phyloP scores from a whole-genome alignment of 2,113 vertebrate genomes.

The Pygoscelis adeliae region DNA sequence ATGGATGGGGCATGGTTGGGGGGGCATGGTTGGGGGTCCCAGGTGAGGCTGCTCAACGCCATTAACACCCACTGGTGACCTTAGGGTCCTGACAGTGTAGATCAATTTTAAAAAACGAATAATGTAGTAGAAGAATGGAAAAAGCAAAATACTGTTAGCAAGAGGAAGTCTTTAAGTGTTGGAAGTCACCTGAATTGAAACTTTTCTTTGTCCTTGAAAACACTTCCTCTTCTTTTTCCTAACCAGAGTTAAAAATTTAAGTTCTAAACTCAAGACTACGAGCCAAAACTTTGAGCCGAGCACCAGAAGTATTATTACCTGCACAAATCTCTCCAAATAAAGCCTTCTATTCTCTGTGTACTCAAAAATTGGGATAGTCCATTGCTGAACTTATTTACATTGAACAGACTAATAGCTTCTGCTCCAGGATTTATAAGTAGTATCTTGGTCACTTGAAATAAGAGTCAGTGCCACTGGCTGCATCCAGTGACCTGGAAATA shows the following conservation, averaged over 20 bases:
- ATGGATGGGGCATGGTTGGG: too few relatives aligned
- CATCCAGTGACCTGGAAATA: not conserved
- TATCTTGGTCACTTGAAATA: not conserved
- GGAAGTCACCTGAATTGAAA: not conserved
- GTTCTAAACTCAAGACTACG: not conserved
- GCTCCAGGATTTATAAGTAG: not conserved
- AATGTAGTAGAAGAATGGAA: not conserved
- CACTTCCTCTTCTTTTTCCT: not conserved
- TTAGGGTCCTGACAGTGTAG: not conserved
- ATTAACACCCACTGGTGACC: not conserved
- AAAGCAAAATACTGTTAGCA: not conserved
- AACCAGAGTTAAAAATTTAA: not conserved
- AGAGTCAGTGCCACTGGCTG: not conserved
- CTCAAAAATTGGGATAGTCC: not conserved
- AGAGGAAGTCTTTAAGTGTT: not conserved
- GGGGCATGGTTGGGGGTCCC: too few relatives aligned
- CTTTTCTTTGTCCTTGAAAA: not conserved
- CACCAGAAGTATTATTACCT: not conserved
- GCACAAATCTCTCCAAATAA: not conserved
- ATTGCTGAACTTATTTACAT: not conserved
- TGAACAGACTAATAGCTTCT: not conserved
- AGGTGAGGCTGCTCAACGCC: not conserved
- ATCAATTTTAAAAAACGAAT: not conserved
- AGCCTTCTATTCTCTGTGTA: not conserved
- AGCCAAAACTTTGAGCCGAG: not conserved